Evolutionary conservation across 2,797 vertebrate genomes (phyloP), one percentile per base, ranked within the genome.

Genomic region (Gallinago nigripennis): DNA sequence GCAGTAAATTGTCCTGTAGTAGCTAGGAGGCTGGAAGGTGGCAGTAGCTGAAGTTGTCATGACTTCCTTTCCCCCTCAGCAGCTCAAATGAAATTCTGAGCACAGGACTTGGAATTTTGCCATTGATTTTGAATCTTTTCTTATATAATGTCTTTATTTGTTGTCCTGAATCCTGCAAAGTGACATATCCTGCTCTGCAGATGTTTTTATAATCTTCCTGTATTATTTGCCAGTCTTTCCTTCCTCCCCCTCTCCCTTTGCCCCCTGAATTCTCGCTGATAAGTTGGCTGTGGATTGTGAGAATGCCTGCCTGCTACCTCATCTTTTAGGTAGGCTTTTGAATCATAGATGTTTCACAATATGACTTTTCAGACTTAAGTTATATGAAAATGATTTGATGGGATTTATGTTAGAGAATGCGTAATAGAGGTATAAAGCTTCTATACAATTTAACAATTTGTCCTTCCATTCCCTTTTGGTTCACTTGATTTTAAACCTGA

Each of bases 141-240:
- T 94, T 95, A 90, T 24, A 76, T 92, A 95, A 92, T 71, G 35
- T 86, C 85, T 96, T 90, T 17, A 69, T 88, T 95, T 86, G 53
- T 91, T 88, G 72, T 75, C 76, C 43, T 43, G 50, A 21, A 54
- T 83, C 61, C 54, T 72, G 46, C 45, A 24, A 39, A 91, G 69
- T 54, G 6, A 5, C 69, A 50, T 48, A 63, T 19, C 45, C 51
- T 86, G 50, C 76, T 86, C 85, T 78, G 82, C 39, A 91, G 88
- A 65, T 82, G n/a, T 78, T 88, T 78, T 50, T 65, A 21, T 79
- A 77, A 51, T 89, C 39, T 69, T 91, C 12, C 63, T 51, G 1
- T 66, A 28, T 61, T 86, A n/a, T 82, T 93, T 89, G 63, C 61
- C 1, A 1, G 81, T 86, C 48, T 14, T 65, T 79, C 63, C 43